A percentile compares a stretch with the other conserved stretches of the same genome.
phyloP scores from a whole-genome alignment of 2,113 vertebrate genomes.

The Grammomys dolichurus region DNA sequence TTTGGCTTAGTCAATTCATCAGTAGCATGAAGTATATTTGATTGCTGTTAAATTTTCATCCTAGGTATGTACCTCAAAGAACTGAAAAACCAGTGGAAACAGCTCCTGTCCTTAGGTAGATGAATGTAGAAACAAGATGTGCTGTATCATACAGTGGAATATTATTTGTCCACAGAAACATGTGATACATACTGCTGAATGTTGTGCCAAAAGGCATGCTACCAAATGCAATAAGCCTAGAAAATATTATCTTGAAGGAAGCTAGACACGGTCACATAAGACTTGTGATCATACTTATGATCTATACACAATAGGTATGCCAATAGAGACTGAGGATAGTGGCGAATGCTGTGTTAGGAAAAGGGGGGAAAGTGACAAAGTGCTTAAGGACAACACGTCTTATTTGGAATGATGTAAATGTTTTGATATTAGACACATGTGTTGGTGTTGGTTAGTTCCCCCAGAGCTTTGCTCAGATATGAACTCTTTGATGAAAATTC shows the following conservation, averaged over 20 bases:
- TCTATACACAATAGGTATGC: background rate
- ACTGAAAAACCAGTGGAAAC: background rate
- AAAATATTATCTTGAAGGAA: background rate
- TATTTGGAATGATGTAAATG: background rate
- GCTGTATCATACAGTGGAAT: background rate
- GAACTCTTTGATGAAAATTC: background rate
- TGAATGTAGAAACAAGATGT: background rate
- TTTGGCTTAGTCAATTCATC: background rate
- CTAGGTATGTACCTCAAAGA: background rate
- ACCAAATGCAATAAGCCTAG: background rate
- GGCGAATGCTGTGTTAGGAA: background rate
- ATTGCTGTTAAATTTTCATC: background rate
- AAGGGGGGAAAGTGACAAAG: background rate
- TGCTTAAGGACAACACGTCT: background rate
- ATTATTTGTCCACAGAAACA: background rate
- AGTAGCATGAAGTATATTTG: background rate
- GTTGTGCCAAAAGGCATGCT: background rate
- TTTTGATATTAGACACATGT: background rate
- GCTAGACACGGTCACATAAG: background rate
- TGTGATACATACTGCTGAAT: background rate
- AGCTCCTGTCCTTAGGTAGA: background rate
- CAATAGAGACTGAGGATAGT: background rate
- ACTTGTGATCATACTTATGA: background rate
- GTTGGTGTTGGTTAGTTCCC: background rate
- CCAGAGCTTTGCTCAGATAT: background rate